phyloP scores from a whole-genome alignment of 2,797 vertebrate species.

The Vespertilio murinus region DNA sequence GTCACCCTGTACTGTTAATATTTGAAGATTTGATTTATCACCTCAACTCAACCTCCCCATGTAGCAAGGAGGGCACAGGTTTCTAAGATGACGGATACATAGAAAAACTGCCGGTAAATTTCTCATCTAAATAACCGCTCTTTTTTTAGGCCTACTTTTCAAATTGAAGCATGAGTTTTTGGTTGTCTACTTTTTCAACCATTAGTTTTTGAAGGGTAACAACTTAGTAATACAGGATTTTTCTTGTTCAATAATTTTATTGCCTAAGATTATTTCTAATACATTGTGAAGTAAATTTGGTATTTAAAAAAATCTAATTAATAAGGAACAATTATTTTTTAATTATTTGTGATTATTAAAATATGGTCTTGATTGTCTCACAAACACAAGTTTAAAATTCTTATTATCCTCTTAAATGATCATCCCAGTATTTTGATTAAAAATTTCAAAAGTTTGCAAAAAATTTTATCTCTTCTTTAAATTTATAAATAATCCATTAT shows the following conservation, averaged over 20 bases:
- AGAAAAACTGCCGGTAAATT: neutral
- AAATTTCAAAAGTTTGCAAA: neutral
- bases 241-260: neutral
- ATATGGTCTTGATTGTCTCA: neutral
- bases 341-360: neutral
- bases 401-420: neutral
- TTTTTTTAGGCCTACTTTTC: neutral
- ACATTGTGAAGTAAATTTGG: neutral
- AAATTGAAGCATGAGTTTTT: neutral
- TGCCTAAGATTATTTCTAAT: neutral
- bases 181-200: neutral
- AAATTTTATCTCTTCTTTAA: slow-evolving; percentile 5
- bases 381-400: neutral
- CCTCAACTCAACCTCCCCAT: neutral
- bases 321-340: neutral
- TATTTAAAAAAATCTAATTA: neutral
- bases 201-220: neutral
- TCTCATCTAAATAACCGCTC: neutral
- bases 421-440: neutral
- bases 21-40: neutral
- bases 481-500: neutral
- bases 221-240: neutral
- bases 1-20: too few relatives aligned
- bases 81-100: neutral
- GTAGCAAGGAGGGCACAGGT: neutral